These are phyloP conservation scores for Notechis scutatus DNA, from an alignment of 2,113 vertebrate genomes.

Conservation along the genomic window DNA sequence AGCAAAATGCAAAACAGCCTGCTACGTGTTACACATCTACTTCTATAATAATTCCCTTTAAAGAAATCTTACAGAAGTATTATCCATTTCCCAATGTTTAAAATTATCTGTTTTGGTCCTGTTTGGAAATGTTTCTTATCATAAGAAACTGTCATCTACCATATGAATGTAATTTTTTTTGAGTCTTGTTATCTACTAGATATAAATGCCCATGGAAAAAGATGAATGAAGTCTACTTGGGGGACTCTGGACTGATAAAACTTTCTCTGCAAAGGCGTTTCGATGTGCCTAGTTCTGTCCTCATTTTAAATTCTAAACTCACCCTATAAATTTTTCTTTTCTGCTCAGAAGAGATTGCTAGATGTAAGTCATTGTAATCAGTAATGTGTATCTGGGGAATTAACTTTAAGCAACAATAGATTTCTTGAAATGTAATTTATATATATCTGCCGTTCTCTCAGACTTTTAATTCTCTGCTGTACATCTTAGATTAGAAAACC, in stretches of 20 bases:
- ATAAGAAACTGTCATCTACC: neutral
- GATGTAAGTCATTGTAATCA: constrained; percentile 8
- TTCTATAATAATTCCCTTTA: neutral
- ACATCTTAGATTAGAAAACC: constrained; percentile 31
- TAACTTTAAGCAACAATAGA: neutral
- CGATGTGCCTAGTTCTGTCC: neutral
- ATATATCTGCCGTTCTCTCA: neutral
- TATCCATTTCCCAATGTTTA: neutral
- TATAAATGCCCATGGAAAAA: neutral
- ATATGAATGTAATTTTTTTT: neutral
- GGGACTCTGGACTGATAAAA: neutral
- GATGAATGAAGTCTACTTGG: neutral
- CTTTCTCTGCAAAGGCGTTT: constrained; percentile 13
- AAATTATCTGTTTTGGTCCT: neutral
- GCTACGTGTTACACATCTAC: neutral
- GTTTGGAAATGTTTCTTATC: neutral
- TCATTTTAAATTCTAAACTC: constrained; percentile 25
- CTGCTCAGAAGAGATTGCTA: constrained; percentile 13
- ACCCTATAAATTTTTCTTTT: constrained; percentile 31
- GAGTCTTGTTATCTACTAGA: neutral
- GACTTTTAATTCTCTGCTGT: constrained; percentile 33
- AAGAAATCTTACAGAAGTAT: neutral
- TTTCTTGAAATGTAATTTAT: neutral
- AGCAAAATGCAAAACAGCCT: neutral
- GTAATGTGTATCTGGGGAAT: neutral